These are phyloP conservation scores for Opisthocomus hoazin DNA, from an alignment of 2,113 vertebrate genomes.

Conservation along the genomic window DNA sequence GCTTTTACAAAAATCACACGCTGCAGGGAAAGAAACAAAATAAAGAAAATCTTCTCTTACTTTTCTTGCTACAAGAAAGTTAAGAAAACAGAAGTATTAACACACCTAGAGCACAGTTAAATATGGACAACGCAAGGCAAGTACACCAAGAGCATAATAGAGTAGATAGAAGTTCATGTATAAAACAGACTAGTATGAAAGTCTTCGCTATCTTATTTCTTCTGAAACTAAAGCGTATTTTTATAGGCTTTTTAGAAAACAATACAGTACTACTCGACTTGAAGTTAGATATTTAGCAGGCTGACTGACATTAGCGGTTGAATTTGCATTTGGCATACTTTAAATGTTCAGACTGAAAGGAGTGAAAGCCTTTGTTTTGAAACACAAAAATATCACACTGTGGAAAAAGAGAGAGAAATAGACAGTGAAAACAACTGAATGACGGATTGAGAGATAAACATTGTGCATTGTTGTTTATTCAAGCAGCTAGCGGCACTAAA, in stretches of 20 bases:
- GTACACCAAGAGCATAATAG: neutral
- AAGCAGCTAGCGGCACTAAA: slow-evolving; percentile 54
- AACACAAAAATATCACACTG: slow-evolving; percentile 18
- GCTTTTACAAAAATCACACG: neutral
- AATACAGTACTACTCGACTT: neutral
- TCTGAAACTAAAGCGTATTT: neutral
- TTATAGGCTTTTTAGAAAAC: neutral
- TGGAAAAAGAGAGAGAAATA: neutral
- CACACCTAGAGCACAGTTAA: neutral
- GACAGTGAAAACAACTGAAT: neutral
- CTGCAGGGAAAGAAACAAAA: neutral
- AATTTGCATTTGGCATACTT: slow-evolving; percentile 10
- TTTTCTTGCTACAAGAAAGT: neutral
- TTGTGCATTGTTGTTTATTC: neutral
- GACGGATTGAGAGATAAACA: neutral
- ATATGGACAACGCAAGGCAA: neutral
- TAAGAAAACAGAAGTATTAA: neutral
- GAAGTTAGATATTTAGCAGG: neutral
- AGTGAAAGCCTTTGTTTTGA: neutral
- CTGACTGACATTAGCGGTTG: neutral
- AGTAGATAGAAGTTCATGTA: neutral
- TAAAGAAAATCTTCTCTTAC: neutral
- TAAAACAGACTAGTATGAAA: neutral
- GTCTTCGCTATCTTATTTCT: neutral
- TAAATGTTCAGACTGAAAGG: neutral